Evolutionary conservation across 2,797 vertebrate genomes (phyloP), one percentile per base, ranked within the genome.

Genomic region (Otolemur crassicaudatus): DNA sequence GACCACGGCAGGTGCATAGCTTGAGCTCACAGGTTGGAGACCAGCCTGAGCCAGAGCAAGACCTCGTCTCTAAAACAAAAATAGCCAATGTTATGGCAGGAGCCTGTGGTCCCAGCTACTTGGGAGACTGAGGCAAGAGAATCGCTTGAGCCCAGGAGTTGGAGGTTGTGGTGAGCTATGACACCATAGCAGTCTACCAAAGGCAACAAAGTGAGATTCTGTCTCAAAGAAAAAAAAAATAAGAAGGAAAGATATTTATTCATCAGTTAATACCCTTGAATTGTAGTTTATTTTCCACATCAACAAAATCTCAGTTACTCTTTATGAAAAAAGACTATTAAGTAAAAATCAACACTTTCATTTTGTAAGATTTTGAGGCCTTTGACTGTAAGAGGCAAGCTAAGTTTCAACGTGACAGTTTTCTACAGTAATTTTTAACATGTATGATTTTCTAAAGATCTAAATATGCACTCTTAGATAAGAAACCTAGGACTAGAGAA

Each of bases 341-440:
- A 37, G 40, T 94, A 72, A 95, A 95, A 94, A 92, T 92, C 76
- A 92, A 94, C 95, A 85, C 34, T 49, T 92, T 27, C 12, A 58
- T 92, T 97, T 94, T 85, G 22, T 3, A 95, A 91, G 46, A 80
- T 43, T 69, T 84, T 91, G 69, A 80, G 37, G 43, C 69, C 43
- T 90, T 70, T 79, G 70, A 89, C 13, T 90, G 1, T 87, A 75
- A 94, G 22, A 82, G 13, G 79, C 46, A 87, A 83, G 14, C 29
- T 81, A 31, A 85, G 49, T 92, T 96, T 95, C 61, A 31, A 75
- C 60, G 58, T 95, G 76, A 90, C 11, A 93, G 3, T 56, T 29
- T 91, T 90, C 31, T 34, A 91, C 14, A 81, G 20, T 67, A 37
- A 91, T 79, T 89, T 95, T 31, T 73, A 91, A 94, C 89, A 37